Evolutionary conservation across 2,888 invertebrate species (phyloP), one percentile per base, ranked within the genome.

Genomic region (Ormyrus thymus): DNA sequence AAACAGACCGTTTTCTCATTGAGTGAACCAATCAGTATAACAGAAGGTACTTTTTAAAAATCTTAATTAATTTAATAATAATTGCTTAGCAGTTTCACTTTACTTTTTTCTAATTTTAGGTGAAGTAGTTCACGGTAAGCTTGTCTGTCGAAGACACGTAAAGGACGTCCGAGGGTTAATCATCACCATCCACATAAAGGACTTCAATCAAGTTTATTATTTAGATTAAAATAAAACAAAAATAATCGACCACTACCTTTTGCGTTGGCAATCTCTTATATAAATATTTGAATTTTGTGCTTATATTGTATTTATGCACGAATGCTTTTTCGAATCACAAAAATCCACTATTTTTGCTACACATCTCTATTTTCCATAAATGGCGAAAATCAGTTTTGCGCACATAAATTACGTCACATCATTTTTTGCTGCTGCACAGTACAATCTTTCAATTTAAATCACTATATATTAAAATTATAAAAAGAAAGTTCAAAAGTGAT

Each of bases 1-100:
- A 97, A 97, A 87, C 98, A 98, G 90, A 97, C 97, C 0, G 92
- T 97, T 1, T 97, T 98, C 89, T 95, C 96, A 86, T 91, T 98
- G 11, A 94, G 93, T 81, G 92, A 95, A 83, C 94, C 95, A 51
- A 92, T 95, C 65, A 89, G 92, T 66, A 93, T 97, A 0, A 93
- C 93, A 82, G 90, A 93, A 90, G 96, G 95, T 89, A 74, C 79
- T 29, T 43, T 74, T 71, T 56, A 74, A 65, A 15, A 29, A 61
- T 75, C 13, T 45, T 51, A 51, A 45, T 77, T 50, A 56, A 58
- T 51, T 66, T 56, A 48, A 76, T 48, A 65, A 56, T 53, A 9
- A 45, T 62, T 6, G 6, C 29, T 50, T 13, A n/a, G 15, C n/a
- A 71, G 56, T 51, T 72, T 65, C 66, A 29, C 2, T 29, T 29